Base-by-base conservation (phyloP, 2,797 vertebrate species). In the Urophycis tenuis region DNA sequence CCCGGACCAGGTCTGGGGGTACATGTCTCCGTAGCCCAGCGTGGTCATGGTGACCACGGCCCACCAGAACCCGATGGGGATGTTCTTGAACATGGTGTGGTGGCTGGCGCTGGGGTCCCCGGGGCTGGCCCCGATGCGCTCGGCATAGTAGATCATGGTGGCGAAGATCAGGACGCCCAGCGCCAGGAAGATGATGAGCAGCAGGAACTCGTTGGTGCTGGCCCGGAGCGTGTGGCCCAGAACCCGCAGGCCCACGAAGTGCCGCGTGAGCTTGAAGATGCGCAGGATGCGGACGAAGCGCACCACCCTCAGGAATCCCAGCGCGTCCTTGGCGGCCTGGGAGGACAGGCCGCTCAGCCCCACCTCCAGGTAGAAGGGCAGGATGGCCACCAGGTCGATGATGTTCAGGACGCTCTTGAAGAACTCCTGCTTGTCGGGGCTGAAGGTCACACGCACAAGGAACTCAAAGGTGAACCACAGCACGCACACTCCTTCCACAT, bases 31-130 rank as follows among this genome's bases (percentile, higher is more conserved):
- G 0, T 99, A 99, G 5, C 97, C 97, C 80, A 99, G 87, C 30
- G 97, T 99, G 7, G 97, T 99, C 97, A 99, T 99, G 84, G 97
- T 99, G 75, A 99, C 97, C 34, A 99, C 97, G 0, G 97, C 97
- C 97, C 97, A 99, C 97, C 97, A 99, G 88, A 99, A 99, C 73
- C 97, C 97, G 0, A 99, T 99, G 25, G 97, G 97, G 88, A 99
- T 99, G 88, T 99, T 99, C 92, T 99, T 99, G 90, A 99, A 99
- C 86, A 96, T 95, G 0, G 97, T 99, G 85, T 99, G 97, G 77
- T 93, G 83, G 64, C 94, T 95, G 0, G 96, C 96, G 0, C 96
- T 98, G 0, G 96, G 97, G 84, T 99, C 97, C 3, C 94, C 96
- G 69, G 97, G 95, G 78, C 93, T 95, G 70, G 97, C 97, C 9